A percentile compares a stretch with the other conserved stretches of the same genome.
Conservation (phyloP, 2,113 vertebrate genomes). For the Bagarius yarrelli region DNA sequence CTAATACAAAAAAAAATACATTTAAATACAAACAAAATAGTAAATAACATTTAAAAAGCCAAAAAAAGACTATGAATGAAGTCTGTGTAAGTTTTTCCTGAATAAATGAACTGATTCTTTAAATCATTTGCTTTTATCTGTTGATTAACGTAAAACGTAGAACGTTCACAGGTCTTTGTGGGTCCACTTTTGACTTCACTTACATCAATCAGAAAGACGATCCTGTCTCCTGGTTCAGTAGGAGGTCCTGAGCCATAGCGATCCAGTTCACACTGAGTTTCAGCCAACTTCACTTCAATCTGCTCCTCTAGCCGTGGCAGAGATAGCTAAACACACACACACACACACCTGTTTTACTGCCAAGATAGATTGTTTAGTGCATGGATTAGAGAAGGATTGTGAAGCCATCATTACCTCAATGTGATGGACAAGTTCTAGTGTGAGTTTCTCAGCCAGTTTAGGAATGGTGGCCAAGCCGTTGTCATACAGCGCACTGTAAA, state of each 20-base stretch:
- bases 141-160: too few relatives aligned
- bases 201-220: constrained; percentile 67
- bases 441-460: constrained; percentile 72
- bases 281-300: constrained; percentile 66
- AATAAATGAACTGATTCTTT: too few relatives aligned
- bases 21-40: background rate
- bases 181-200: constrained; percentile 19
- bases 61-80: background rate
- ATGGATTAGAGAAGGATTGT: background rate
- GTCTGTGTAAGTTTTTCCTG: background rate
- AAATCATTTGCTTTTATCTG: too few relatives aligned
- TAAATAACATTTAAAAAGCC: background rate
- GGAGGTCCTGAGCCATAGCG: constrained; percentile 68
- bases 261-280: constrained; percentile 65
- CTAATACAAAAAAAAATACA: constrained; percentile 58
- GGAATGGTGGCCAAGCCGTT: constrained; percentile 68
- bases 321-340: constrained; percentile 56
- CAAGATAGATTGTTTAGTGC: background rate
- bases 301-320: constrained; percentile 69
- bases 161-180: background rate
- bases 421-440: constrained; percentile 71
- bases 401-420: constrained; percentile 60
- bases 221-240: constrained; percentile 55
- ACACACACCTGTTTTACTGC: background rate
- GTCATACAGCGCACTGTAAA: constrained; percentile 59